These are phyloP conservation scores for Endotricha flammealis DNA, from an alignment of 2,888 invertebrate genomes.

Conservation along the genomic window DNA sequence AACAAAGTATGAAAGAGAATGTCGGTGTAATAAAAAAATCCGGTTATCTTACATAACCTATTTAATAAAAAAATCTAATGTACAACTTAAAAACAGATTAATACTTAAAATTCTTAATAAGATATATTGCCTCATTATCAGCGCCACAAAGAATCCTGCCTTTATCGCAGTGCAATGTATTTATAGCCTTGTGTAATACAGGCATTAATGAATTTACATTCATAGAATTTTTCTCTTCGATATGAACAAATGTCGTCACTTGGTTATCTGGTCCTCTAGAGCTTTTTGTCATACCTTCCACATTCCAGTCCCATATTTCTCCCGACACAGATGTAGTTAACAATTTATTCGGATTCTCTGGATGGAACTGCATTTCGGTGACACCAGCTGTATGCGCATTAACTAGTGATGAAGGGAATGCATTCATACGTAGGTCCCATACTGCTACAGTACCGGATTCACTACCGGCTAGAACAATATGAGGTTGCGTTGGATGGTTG, in stretches of 20 bases:
- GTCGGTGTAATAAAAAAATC: no score
- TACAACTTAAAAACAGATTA: conserved; percentile 22
- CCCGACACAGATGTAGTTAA: conserved; percentile 90
- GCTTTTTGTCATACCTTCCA: conserved; percentile 71
- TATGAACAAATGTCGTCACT: conserved; percentile 81
- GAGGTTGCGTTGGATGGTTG: conserved; percentile 92
- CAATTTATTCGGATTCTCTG: conserved; percentile 89
- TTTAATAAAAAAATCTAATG: no score
- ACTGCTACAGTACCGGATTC: conserved; percentile 92
- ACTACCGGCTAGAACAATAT: conserved; percentile 89
- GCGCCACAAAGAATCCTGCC: conserved; percentile 88
- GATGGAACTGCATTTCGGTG: conserved; percentile 93
- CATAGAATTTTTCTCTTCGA: conserved; percentile 82
- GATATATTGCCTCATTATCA: conserved; percentile 93
- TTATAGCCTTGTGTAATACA: conserved; percentile 86
- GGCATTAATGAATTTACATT: conserved; percentile 86
- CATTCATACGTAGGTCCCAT: conserved; percentile 93
- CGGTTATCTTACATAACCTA: no score
- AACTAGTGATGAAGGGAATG: conserved; percentile 88
- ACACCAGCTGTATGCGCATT: conserved; percentile 87
- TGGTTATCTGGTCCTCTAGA: conserved; percentile 52
- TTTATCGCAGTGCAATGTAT: conserved; percentile 87
- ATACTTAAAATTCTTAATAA: conserved; percentile 82
- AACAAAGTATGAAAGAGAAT: no score
- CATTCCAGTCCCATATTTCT: conserved; percentile 94